Conservation (phyloP, 2,797 vertebrate species). For the Botia kubotai region DNA sequence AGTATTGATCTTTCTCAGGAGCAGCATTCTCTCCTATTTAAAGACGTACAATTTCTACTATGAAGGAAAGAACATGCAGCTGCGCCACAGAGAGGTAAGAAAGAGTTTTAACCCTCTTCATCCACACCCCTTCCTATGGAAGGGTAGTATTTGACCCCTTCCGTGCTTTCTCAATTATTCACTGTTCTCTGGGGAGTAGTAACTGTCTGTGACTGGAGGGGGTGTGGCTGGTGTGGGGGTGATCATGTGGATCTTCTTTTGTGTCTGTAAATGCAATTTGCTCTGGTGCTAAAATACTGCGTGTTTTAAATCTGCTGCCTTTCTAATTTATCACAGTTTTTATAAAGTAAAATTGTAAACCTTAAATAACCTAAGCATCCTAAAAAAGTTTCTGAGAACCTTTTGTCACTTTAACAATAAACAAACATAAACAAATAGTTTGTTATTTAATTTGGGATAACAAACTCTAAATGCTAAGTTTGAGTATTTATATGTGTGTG, state of each 20-base stretch:
- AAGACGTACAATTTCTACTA: slow-evolving; percentile 97
- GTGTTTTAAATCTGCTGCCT: not conserved
- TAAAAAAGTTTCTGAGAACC: too few relatives aligned
- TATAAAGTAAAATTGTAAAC: not conserved
- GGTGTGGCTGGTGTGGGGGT: slow-evolving; percentile 22
- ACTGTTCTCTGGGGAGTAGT: slow-evolving; percentile 39
- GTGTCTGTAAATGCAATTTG: slow-evolving; percentile 36
- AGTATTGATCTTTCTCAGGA: slow-evolving; percentile 75
- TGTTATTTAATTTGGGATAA: not conserved
- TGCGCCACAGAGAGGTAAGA: slow-evolving; percentile 89
- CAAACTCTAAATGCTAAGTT: not conserved
- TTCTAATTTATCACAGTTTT: not conserved
- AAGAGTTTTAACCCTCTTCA: not conserved
- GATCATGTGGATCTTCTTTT: slow-evolving; percentile 12
- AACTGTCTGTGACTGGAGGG: slow-evolving; percentile 28
- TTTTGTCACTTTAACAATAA: too few relatives aligned
- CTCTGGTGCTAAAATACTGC: slow-evolving; percentile 7
- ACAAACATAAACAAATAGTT: too few relatives aligned
- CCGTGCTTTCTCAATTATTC: slow-evolving; percentile 50
- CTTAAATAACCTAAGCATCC: too few relatives aligned
- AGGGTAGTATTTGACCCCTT: slow-evolving; percentile 25
- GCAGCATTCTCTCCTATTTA: slow-evolving; percentile 86
- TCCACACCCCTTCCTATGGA: slow-evolving; percentile 22
- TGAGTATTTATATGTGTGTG: not conserved
- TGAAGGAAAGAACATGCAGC: slow-evolving; percentile 93